phyloP scores from a whole-genome alignment of 2,888 invertebrate genomes.

The Andrena trimmerana region DNA sequence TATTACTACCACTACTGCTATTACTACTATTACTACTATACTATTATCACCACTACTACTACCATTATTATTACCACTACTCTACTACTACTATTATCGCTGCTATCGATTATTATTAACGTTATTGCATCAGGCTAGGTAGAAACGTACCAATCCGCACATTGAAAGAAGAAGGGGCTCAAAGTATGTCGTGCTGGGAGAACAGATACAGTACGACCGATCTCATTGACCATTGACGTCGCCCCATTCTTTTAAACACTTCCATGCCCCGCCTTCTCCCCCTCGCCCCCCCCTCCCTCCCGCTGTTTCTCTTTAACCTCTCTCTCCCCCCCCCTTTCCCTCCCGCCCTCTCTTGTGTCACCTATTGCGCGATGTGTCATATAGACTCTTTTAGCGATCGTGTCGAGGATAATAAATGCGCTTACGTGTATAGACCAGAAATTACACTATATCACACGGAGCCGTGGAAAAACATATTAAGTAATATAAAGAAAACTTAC shows the following conservation, averaged over 20 bases:
- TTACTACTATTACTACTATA: slow-evolving; percentile 63
- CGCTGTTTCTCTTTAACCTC: slow-evolving; percentile 60
- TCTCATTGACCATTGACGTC: slow-evolving; percentile 83
- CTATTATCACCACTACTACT: slow-evolving; percentile 65
- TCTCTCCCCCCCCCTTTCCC: not conserved
- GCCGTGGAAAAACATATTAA: slow-evolving; percentile 76
- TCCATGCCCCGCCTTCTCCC: slow-evolving; percentile 71
- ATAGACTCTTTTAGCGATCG: slow-evolving; percentile 80
- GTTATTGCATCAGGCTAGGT: slow-evolving; percentile 80
- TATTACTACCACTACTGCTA: slow-evolving; percentile 61
- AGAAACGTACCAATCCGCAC: slow-evolving; percentile 78
- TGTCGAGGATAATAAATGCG: slow-evolving; percentile 82
- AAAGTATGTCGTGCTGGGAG: slow-evolving; percentile 77
- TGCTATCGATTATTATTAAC: slow-evolving; percentile 82
- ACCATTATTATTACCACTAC: slow-evolving; percentile 70
- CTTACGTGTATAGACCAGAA: slow-evolving; percentile 82
- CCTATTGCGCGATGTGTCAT: slow-evolving; percentile 71
- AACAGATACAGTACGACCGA: slow-evolving; percentile 78
- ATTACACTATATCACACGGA: slow-evolving; percentile 76
- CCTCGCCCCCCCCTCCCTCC: not conserved
- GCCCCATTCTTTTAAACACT: slow-evolving; percentile 69
- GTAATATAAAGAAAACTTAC: slow-evolving; percentile 77
- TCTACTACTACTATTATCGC: slow-evolving; percentile 77
- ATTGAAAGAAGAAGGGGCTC: slow-evolving; percentile 71
- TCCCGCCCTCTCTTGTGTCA: slow-evolving; percentile 40